phyloP scores from a whole-genome alignment of 2,113 vertebrate genomes.

The Peromyscus leucopus region DNA sequence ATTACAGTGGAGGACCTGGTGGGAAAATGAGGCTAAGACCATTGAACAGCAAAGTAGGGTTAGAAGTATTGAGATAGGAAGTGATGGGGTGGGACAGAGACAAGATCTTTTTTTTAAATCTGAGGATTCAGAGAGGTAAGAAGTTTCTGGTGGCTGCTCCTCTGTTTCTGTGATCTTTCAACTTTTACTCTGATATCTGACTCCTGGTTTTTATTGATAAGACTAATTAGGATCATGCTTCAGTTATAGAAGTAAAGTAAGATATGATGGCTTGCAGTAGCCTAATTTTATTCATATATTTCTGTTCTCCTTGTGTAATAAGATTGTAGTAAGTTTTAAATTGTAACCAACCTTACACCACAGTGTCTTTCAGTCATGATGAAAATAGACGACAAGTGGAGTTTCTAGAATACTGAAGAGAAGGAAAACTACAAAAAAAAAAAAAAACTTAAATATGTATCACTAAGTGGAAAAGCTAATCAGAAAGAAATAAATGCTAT shows the following conservation, averaged over 20 bases:
- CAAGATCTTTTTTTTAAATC: too few species aligned
- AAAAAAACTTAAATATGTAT: neutral
- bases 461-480: neutral
- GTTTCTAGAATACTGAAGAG: neutral
- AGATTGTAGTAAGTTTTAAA: neutral
- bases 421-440: neutral
- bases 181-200: too few species aligned
- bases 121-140: too few species aligned
- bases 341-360: neutral
- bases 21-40: too few species aligned
- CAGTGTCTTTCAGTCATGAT: neutral
- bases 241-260: neutral
- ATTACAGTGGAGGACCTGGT: too few species aligned
- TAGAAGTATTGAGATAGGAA: too few species aligned
- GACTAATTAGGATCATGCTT: too few species aligned
- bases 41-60: too few species aligned
- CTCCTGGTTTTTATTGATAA: too few species aligned
- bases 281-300: neutral
- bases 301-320: neutral
- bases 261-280: neutral
- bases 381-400: neutral
- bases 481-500: neutral
- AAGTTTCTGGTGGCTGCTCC: too few species aligned
- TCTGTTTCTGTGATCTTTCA: too few species aligned
- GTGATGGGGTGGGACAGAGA: too few species aligned